These are phyloP conservation scores for Drosophila fuyamai DNA, from an alignment of 1,140 invertebrate species.

Conservation along the genomic window DNA sequence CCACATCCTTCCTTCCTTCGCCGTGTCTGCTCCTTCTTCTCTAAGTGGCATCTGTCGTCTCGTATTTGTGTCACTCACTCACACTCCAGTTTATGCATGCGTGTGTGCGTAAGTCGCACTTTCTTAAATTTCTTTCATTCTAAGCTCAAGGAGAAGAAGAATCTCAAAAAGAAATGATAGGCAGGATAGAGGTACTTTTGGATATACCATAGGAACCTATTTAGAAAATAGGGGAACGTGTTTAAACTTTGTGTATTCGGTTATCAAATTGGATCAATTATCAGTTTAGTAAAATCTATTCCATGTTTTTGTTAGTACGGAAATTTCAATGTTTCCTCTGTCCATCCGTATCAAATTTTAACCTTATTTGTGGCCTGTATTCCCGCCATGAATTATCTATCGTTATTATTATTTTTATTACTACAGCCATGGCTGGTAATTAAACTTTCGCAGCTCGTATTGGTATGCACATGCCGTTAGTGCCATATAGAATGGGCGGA, in stretches of 20 bases:
- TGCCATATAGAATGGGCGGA: neutral
- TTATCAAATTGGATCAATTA: neutral
- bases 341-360: neutral
- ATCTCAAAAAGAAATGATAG: neutral
- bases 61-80: slow-evolving; percentile 74
- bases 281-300: neutral
- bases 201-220: neutral
- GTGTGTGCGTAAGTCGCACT: slow-evolving; percentile 39
- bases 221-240: no score
- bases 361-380: slow-evolving; percentile 28
- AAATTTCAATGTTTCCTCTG: neutral
- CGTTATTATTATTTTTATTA: slow-evolving; percentile 49
- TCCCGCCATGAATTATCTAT: slow-evolving; percentile 33
- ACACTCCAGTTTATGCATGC: slow-evolving; percentile 16
- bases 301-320: neutral
- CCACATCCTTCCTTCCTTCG: neutral
- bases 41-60: slow-evolving; percentile 78
- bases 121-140: slow-evolving; percentile 42
- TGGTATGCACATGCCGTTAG: slow-evolving; percentile 1
- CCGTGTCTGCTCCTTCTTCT: slow-evolving; percentile 27
- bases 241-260: no score
- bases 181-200: slow-evolving; percentile 9
- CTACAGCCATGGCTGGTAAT: slow-evolving; percentile 32
- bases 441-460: slow-evolving; percentile 33
- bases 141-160: neutral